Percentiles rank a stretch among this genome's conserved stretches.
Evolutionary conservation across 2,797 vertebrate genomes (phyloP).

Genomic region (Neoniphon sammara): DNA sequence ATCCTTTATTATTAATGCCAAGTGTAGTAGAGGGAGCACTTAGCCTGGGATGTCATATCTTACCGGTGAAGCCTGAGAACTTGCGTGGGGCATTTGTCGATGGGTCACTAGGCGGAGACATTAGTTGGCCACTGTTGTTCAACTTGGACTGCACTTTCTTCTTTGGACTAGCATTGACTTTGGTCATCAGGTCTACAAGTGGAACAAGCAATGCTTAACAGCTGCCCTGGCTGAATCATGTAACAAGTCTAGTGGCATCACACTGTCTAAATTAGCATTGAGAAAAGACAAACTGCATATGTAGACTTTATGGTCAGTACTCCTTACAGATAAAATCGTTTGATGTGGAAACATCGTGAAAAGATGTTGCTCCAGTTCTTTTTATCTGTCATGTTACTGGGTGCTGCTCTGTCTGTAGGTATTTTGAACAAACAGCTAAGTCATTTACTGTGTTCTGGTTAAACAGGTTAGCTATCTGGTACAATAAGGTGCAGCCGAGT

Average conservation of each 20-base stretch:
- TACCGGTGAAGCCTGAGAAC: conserved; percentile 97
- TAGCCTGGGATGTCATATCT: background rate
- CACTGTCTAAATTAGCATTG: no score
- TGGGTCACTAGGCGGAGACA: conserved; percentile 78
- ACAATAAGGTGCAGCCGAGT: no score
- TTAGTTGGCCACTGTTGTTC: conserved; percentile 82
- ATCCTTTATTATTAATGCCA: no score
- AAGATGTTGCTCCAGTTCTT: background rate
- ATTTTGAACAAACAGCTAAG: no score
- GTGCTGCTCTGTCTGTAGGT: no score
- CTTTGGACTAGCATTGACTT: conserved; percentile 88
- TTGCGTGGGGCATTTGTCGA: conserved; percentile 89
- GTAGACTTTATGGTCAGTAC: no score
- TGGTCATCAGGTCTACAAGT: conserved; percentile 88
- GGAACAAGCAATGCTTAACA: conserved; percentile 18
- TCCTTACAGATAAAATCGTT: background rate
- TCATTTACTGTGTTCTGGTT: background rate
- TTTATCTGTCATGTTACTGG: background rate
- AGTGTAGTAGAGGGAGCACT: background rate
- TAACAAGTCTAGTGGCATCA: background rate
- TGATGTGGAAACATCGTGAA: background rate
- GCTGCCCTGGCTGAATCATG: background rate
- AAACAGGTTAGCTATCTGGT: background rate
- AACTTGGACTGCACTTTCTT: conserved; percentile 94
- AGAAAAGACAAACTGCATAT: no score